phyloP scores from a whole-genome alignment of 2,888 invertebrate genomes.

The Strigamia transsilvanica region DNA sequence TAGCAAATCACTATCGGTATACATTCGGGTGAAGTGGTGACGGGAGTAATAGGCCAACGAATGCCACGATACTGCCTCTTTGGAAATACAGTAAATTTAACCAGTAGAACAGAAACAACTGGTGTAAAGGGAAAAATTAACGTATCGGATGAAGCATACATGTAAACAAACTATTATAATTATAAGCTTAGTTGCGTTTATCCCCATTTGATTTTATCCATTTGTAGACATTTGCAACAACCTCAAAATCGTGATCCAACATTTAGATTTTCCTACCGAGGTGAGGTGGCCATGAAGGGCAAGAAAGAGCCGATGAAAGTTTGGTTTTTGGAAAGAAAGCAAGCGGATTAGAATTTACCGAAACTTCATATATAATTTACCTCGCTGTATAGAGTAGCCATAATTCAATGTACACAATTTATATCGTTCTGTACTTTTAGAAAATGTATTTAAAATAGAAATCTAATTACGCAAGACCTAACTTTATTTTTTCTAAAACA shows the following conservation, averaged over 20 bases:
- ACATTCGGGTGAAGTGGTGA: constrained; percentile 92
- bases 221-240: constrained; percentile 76
- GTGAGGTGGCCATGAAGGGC: constrained; percentile 91
- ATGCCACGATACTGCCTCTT: constrained; percentile 94
- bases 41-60: constrained; percentile 91
- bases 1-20: constrained; percentile 93
- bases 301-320: constrained; percentile 93
- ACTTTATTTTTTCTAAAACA: constrained; percentile 43
- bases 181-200: not conserved
- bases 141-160: constrained; percentile 90
- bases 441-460: not conserved
- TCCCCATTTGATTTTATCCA: not conserved
- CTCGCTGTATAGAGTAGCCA: not conserved
- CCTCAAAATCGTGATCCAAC: constrained; percentile 84
- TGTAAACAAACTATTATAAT: constrained; percentile 68
- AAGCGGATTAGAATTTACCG: constrained; percentile 41
- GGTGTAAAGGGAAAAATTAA: constrained; percentile 88
- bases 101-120: constrained; percentile 92
- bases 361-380: not conserved
- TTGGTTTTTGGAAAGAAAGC: constrained; percentile 75
- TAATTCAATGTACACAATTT: not conserved
- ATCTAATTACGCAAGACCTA: constrained; percentile 15
- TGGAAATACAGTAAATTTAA: constrained; percentile 92
- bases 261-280: constrained; percentile 84
- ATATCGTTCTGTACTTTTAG: not conserved